Evolutionary conservation across 2,888 invertebrate species (phyloP).

Genomic region (Agriopis leucophaearia): DNA sequence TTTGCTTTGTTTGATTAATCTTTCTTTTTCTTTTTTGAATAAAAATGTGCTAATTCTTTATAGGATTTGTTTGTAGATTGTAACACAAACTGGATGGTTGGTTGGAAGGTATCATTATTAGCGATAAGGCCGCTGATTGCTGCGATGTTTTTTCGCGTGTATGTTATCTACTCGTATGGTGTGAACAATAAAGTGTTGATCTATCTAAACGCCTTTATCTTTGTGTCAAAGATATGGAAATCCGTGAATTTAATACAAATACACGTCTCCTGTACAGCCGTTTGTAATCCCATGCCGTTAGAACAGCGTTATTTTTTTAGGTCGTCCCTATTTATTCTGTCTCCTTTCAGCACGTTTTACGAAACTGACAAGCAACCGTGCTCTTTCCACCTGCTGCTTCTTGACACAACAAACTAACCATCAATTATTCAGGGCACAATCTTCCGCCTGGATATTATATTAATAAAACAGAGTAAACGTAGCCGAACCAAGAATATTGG

Average conservation of each 20-base stretch:
- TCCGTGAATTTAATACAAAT: constrained; percentile 17
- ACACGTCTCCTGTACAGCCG: constrained; percentile 11
- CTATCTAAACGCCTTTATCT: neutral
- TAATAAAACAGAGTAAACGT: constrained; percentile 53
- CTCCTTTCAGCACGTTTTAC: constrained; percentile 38
- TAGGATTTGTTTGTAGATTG: too few relatives aligned
- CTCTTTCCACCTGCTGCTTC: constrained; percentile 25
- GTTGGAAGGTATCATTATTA: too few relatives aligned
- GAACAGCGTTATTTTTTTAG: constrained; percentile 41
- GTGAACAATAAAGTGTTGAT: too few relatives aligned
- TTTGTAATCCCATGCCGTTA: constrained; percentile 30
- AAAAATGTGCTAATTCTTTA: too few relatives aligned
- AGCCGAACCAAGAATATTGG: constrained; percentile 43
- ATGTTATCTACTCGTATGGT: too few relatives aligned
- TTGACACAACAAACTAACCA: constrained; percentile 53
- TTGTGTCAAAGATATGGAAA: constrained; percentile 31
- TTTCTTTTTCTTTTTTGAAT: too few relatives aligned
- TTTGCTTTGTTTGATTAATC: too few relatives aligned
- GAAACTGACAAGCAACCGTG: constrained; percentile 38
- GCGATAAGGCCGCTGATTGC: too few relatives aligned
- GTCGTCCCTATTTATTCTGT: constrained; percentile 41
- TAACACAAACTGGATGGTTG: too few relatives aligned
- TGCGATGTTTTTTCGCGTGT: too few relatives aligned
- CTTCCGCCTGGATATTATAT: constrained; percentile 57
- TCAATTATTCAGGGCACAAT: constrained; percentile 66